Conservation (phyloP, 2,113 vertebrate genomes). For the Hippocampus zosterae region DNA sequence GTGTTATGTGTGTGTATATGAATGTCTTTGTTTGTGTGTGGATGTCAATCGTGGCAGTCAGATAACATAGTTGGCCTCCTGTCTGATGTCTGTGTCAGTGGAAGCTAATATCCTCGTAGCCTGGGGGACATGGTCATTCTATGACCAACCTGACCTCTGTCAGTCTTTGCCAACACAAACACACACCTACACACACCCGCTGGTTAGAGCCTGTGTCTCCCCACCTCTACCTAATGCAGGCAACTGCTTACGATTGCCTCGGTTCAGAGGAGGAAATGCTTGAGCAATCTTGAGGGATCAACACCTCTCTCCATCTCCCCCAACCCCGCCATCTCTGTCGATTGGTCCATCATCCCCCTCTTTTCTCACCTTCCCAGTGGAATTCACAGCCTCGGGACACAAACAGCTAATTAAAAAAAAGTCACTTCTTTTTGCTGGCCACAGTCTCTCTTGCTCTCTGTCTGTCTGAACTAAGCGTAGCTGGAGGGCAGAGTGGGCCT, state of each 20-base stretch:
- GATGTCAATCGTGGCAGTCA: slow-evolving; percentile 42
- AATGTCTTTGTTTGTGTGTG: slow-evolving; percentile 34
- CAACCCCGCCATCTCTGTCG: slow-evolving; percentile 27
- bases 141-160: slow-evolving; percentile 64
- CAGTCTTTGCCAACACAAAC: slow-evolving; percentile 50
- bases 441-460: slow-evolving; percentile 61
- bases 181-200: slow-evolving; percentile 16
- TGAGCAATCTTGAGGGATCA: not conserved
- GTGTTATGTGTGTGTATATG: slow-evolving; percentile 50
- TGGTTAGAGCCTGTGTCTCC: slow-evolving; percentile 15
- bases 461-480: slow-evolving; percentile 70
- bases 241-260: slow-evolving; percentile 5
- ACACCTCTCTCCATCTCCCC: slow-evolving; percentile 3
- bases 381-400: slow-evolving; percentile 73
- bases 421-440: slow-evolving; percentile 58
- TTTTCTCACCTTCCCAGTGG: slow-evolving; percentile 59
- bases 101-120: slow-evolving; percentile 62
- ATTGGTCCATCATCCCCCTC: slow-evolving; percentile 34
- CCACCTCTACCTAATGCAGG: slow-evolving; percentile 9
- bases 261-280: slow-evolving; percentile 5
- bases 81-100: slow-evolving; percentile 55
- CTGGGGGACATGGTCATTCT: slow-evolving; percentile 50
- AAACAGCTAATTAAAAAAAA: slow-evolving; percentile 66
- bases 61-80: slow-evolving; percentile 60
- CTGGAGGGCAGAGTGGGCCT: slow-evolving; percentile 68